These are phyloP conservation scores for Sorex maritimensis DNA, from an alignment of 2,797 vertebrate genomes.

Conservation along the genomic window DNA sequence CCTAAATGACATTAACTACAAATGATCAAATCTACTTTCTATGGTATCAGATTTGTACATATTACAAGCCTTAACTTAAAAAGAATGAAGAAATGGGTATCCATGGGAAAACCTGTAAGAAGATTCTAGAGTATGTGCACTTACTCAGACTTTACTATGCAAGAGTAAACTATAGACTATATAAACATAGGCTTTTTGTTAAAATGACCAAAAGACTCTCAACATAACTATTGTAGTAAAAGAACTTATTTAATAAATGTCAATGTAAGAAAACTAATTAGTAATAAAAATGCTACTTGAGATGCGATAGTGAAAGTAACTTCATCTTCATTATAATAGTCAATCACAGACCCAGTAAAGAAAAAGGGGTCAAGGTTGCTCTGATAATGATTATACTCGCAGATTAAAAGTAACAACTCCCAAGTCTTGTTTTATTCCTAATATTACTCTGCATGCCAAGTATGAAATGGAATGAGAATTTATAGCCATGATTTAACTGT, in stretches of 20 bases:
- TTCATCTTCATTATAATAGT: constrained; percentile 25
- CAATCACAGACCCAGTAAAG: constrained; percentile 24
- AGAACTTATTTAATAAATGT: constrained; percentile 67
- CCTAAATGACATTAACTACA: background rate
- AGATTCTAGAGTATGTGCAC: background rate
- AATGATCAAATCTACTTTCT: background rate
- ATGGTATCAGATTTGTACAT: background rate
- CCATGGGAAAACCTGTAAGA: background rate
- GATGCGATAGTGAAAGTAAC: constrained; percentile 22
- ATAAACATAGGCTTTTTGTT: background rate
- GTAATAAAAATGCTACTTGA: constrained; percentile 58
- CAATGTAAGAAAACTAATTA: constrained; percentile 48
- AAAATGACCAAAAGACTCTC: constrained; percentile 9
- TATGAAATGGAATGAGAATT: constrained; percentile 48
- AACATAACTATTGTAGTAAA: constrained; percentile 40
- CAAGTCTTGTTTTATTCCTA: constrained; percentile 13
- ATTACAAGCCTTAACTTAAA: background rate
- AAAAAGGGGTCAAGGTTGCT: constrained; percentile 32
- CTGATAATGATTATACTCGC: background rate
- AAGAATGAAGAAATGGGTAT: background rate
- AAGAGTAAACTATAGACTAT: background rate
- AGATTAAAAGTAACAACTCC: constrained; percentile 11
- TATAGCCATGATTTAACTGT: constrained; percentile 19
- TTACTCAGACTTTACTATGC: constrained; percentile 16
- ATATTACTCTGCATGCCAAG: constrained; percentile 19